phyloP scores from a whole-genome alignment of 1,140 invertebrate species.

The Hypothenemus hampei region DNA sequence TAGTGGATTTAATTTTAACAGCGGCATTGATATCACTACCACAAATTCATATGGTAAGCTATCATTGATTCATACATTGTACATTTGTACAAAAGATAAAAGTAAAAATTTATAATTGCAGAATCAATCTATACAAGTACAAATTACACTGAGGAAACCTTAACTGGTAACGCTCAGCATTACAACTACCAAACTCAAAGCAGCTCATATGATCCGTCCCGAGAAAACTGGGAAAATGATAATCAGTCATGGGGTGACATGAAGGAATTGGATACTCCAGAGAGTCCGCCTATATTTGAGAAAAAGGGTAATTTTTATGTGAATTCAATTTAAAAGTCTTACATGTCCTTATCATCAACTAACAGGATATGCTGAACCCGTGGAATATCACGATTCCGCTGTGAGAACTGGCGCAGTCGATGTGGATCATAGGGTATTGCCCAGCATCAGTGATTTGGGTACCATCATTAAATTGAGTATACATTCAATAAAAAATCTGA shows the following conservation, averaged over 20 bases:
- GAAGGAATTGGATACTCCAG: conserved; percentile 51
- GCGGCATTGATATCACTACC: conserved; percentile 14
- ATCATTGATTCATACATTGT: neutral
- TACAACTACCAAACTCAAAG: neutral
- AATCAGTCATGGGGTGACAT: conserved; percentile 11
- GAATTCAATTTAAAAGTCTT: neutral
- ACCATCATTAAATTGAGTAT: no score
- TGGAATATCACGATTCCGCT: conserved; percentile 54
- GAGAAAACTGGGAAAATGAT: neutral
- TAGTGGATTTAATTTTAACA: conserved; percentile 19
- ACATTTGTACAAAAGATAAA: no score
- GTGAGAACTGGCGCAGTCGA: conserved; percentile 46
- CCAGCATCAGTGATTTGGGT: conserved; percentile 28
- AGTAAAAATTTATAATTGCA: no score
- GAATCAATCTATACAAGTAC: no score
- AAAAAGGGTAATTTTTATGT: conserved; percentile 45
- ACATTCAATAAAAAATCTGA: neutral
- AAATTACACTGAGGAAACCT: no score
- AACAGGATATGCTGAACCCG: conserved; percentile 43
- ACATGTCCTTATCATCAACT: no score
- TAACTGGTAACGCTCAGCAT: no score
- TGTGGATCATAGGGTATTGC: conserved; percentile 52
- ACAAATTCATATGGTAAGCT: conserved; percentile 30
- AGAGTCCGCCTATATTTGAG: conserved; percentile 62
- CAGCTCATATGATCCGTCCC: neutral